Conservation (phyloP, 2,888 invertebrate genomes). For the Imbricaverruca yamaguchii region DNA sequence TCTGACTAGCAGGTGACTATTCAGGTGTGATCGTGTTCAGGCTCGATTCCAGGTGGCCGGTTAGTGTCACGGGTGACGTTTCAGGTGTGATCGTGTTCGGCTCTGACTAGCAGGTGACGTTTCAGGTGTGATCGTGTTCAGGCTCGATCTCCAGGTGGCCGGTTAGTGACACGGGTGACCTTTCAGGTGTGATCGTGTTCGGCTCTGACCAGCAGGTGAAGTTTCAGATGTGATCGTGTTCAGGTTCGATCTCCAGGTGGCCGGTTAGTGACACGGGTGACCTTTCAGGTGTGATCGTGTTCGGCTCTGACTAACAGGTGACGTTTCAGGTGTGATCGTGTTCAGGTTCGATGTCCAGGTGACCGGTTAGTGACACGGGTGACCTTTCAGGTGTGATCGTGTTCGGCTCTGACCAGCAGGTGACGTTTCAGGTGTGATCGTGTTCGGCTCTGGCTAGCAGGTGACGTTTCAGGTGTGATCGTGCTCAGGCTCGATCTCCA, state of each 20-base stretch:
- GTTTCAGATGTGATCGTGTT: conserved; percentile 69
- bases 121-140: conserved; percentile 84
- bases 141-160: conserved; percentile 96
- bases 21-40: conserved; percentile 89
- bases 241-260: too few species aligned
- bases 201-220: neutral
- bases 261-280: too few species aligned
- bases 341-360: too few species aligned
- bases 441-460: too few species aligned
- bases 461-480: too few species aligned
- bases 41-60: conserved; percentile 95
- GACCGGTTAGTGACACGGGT: too few species aligned
- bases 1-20: conserved; percentile 82
- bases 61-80: neutral
- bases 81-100: conserved; percentile 90
- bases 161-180: conserved; percentile 45
- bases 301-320: conserved; percentile 63
- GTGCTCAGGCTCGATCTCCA: too few species aligned
- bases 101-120: conserved; percentile 82
- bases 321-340: neutral
- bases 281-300: conserved; percentile 76
- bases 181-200: conserved; percentile 43
- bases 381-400: too few species aligned
- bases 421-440: too few species aligned
- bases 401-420: too few species aligned